phyloP scores from a whole-genome alignment of 2,888 invertebrate species.

The Orthosia incerta region DNA sequence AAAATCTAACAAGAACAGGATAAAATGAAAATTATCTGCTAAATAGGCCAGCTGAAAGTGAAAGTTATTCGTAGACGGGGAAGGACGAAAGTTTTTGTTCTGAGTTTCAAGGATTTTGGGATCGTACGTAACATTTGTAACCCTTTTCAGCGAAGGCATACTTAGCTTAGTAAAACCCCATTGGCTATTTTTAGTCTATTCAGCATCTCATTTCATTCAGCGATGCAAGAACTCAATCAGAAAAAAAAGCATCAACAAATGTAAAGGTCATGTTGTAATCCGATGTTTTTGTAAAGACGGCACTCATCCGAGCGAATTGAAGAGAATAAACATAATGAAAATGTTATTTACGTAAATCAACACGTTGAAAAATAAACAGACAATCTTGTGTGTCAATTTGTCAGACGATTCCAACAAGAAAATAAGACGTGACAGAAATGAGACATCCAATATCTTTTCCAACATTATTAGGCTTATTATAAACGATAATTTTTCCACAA shows the following conservation, averaged over 20 bases:
- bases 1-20: too few species aligned
- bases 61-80: too few species aligned
- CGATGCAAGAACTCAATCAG: neutral
- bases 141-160: too few species aligned
- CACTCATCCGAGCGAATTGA: neutral
- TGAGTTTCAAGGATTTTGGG: too few species aligned
- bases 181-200: neutral
- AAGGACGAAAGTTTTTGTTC: neutral
- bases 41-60: too few species aligned
- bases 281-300: neutral
- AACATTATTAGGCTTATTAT: neutral
- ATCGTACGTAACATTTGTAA: too few species aligned
- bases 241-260: neutral
- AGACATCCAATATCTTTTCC: constrained; percentile 22
- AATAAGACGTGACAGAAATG: constrained; percentile 27
- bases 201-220: neutral
- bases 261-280: too few species aligned
- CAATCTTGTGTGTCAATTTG: constrained; percentile 24
- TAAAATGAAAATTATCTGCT: too few species aligned
- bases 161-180: too few species aligned
- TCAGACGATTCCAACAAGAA: constrained; percentile 10
- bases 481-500: too few species aligned
- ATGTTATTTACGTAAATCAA: constrained; percentile 26
- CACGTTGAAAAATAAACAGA: constrained; percentile 21
- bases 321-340: constrained; percentile 30